phyloP scores from a whole-genome alignment of 2,888 invertebrate species.

The Sarcophaga subvicina region DNA sequence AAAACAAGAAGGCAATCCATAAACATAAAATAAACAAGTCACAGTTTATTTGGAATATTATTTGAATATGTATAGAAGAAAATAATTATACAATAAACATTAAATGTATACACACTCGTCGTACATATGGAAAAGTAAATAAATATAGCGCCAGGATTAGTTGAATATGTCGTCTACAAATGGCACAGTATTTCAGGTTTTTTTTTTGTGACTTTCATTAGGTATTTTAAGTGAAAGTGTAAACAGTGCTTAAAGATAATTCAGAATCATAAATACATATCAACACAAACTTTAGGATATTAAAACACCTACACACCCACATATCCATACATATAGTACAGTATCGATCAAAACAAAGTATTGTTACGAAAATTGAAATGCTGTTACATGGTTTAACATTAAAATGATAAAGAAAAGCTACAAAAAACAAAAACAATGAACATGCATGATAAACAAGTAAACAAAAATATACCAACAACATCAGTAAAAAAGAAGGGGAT shows the following conservation, averaged over 20 bases:
- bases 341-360: no score
- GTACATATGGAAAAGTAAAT: neutral
- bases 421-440: no score
- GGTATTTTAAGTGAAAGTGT: neutral
- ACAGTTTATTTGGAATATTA: neutral
- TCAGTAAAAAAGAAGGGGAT: no score
- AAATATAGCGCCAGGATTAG: neutral
- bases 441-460: no score
- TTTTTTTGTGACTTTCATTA: neutral
- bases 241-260: slow-evolving; percentile 25
- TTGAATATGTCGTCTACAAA: neutral
- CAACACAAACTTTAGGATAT: slow-evolving; percentile 10
- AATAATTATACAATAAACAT: slow-evolving; percentile 17
- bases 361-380: no score
- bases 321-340: neutral
- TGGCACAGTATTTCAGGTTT: neutral
- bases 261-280: neutral
- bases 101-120: neutral
- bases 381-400: no score
- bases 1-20: slow-evolving; percentile 4
- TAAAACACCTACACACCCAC: neutral
- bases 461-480: no score
- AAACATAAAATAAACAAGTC: neutral
- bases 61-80: neutral
- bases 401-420: no score